These are phyloP conservation scores for Branchipolynoe longqiensis DNA, from an alignment of 2,888 invertebrate species.

Conservation along the genomic window DNA sequence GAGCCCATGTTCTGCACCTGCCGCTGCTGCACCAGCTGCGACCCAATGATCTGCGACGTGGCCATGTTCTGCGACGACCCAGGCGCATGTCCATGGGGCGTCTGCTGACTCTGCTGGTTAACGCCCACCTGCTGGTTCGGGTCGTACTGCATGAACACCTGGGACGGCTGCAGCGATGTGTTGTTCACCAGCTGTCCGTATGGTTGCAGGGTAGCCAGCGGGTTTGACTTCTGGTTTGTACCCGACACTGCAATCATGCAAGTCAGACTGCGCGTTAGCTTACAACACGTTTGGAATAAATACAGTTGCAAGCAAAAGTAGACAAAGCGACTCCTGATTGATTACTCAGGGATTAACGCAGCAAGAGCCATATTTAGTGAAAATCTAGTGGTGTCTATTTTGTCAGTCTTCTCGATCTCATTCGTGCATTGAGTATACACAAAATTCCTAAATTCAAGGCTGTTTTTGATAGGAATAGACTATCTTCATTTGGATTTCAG, in stretches of 20 bases:
- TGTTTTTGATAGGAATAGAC: no score
- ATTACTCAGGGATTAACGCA: no score
- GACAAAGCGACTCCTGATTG: no score
- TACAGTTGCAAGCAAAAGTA: no score
- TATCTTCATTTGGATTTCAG: no score
- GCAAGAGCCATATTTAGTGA: no score
- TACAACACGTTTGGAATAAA: no score
- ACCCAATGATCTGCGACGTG: constrained; percentile 85
- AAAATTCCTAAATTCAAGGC: no score
- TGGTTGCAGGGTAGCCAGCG: constrained; percentile 62
- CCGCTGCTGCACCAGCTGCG: constrained; percentile 85
- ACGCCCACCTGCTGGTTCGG: constrained; percentile 79
- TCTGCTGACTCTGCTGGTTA: constrained; percentile 42
- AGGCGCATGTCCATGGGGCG: constrained; percentile 75
- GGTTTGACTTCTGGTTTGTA: constrained; percentile 66
- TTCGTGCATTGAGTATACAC: no score
- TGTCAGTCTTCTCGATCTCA: no score
- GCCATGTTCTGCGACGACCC: constrained; percentile 64
- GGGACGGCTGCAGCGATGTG: constrained; percentile 78
- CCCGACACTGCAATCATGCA: constrained; percentile 60
- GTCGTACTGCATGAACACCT: constrained; percentile 85
- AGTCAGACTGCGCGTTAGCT: background rate
- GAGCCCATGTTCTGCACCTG: constrained; percentile 80
- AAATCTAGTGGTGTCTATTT: no score
- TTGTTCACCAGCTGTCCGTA: constrained; percentile 67